Evolutionary conservation across 1,140 invertebrate genomes (phyloP), one percentile per base, ranked within the genome.

Genomic region (Sminthurides bifidus): DNA sequence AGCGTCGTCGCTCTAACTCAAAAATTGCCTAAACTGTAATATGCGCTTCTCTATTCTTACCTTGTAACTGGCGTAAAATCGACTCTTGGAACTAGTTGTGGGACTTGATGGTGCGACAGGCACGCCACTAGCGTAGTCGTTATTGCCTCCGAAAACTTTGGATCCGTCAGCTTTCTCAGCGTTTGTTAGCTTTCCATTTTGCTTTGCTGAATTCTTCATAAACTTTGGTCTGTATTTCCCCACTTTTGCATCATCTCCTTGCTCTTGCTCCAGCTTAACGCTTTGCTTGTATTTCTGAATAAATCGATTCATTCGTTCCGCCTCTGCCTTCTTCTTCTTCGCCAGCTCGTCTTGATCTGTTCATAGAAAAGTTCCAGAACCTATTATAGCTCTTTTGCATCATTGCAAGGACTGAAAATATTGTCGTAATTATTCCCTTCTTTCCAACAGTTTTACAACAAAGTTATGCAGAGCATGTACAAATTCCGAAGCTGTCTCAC

Each of bases 111-210:
- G 41, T 14, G 52, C 43, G 19, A 56, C 26, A 27, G 49, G 53
- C 37, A 54, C 45, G 48, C 64, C 61, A 40, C 56, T 58, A n/a
- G 48, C 55, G 5, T 82, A 15, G 30, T 81, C 8, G 80, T 85
- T 82, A 64, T 82, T 79, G 5, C 81, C n/a, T n/a, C 81, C 5
- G 81, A 83, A 66, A 83, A 79, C 29, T 80, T 82, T 66, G 82
- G 75, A 65, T 63, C 69, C 49, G 60, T 61, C 53, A 59, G 45
- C 24, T 56, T 40, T 55, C 26, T 37, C 33, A n/a, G n/a, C n/a
- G n/a, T n/a, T n/a, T n/a, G n/a, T n/a, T n/a, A n/a, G n/a, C n/a
- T n/a, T n/a, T n/a, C n/a, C n/a, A n/a, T n/a, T 55, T 46, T 33
- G 48, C 51, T 53, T 31, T 51, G 23, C 33, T 35, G 27, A 43